Conservation (phyloP, 2,888 invertebrate species). For the Lagria hirta region DNA sequence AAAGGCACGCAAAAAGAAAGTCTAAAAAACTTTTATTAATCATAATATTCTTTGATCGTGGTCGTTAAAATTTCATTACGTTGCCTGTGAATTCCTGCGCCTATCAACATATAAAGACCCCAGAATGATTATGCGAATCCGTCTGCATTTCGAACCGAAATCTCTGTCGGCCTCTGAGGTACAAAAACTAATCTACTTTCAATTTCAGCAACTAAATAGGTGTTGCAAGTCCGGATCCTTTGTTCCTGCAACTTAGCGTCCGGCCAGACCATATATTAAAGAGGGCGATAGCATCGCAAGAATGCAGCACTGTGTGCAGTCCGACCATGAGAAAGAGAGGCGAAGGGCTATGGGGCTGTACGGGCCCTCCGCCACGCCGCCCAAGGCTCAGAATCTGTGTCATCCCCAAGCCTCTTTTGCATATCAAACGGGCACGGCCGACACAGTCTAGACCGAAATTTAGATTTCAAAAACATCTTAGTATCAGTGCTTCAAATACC, state of each 20-base stretch:
- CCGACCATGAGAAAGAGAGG: conserved; percentile 18
- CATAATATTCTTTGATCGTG: conserved; percentile 7
- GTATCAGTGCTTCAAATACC: too few species aligned
- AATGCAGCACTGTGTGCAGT: conserved; percentile 39
- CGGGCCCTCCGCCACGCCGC: too few species aligned
- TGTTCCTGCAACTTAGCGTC: conserved; percentile 37
- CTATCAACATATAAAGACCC: conserved; percentile 16
- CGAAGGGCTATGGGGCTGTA: conserved; percentile 18
- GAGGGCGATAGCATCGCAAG: conserved; percentile 46
- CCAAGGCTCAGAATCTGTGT: conserved; percentile 11
- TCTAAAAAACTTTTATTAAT: conserved; percentile 12
- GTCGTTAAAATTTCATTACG: conserved; percentile 17
- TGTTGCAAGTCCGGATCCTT: conserved; percentile 37
- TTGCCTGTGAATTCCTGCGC: conserved; percentile 14
- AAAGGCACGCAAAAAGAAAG: background rate
- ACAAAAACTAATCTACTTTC: conserved; percentile 34
- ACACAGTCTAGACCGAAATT: too few species aligned
- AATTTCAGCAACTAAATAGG: conserved; percentile 38
- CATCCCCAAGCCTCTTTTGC: conserved; percentile 18
- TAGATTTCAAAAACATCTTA: too few species aligned
- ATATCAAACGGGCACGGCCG: conserved; percentile 22
- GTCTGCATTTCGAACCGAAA: conserved; percentile 17
- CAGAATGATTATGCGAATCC: conserved; percentile 20
- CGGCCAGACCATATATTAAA: conserved; percentile 44
- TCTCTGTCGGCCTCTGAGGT: conserved; percentile 17